Percentiles rank a stretch among this genome's conserved stretches.
Conservation (phyloP, 2,888 invertebrate genomes). For the Mantis religiosa region DNA sequence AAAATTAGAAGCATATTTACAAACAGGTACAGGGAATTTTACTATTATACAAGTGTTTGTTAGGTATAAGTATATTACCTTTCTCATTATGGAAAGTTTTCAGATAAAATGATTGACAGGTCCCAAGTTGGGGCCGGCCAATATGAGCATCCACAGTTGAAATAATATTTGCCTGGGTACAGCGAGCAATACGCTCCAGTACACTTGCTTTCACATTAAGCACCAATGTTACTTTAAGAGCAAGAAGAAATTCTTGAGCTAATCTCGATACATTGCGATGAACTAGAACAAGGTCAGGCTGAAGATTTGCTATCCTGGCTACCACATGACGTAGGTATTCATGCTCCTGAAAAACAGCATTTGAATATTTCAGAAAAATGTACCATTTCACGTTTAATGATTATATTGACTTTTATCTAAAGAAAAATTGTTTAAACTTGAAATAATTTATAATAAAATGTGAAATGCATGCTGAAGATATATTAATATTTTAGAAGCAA, state of each 20-base stretch:
- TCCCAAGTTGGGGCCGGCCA: slow-evolving; percentile 75
- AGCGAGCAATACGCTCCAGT: slow-evolving; percentile 72
- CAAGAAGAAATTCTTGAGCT: slow-evolving; percentile 82
- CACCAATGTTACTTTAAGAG: slow-evolving; percentile 78
- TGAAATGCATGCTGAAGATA: background rate
- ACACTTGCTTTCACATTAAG: slow-evolving; percentile 78
- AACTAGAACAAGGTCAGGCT: slow-evolving; percentile 84
- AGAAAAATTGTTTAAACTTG: no score
- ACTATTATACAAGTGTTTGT: no score
- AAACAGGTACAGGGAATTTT: no score
- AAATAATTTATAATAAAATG: no score
- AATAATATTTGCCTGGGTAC: slow-evolving; percentile 79
- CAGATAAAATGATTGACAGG: slow-evolving; percentile 77
- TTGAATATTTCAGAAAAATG: no score
- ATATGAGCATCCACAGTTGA: slow-evolving; percentile 80
- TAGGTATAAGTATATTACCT: slow-evolving; percentile 40
- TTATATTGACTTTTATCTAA: no score
- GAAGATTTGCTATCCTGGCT: slow-evolving; percentile 75
- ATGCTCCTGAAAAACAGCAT: slow-evolving; percentile 58
- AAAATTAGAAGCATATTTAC: no score
- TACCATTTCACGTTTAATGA: no score
- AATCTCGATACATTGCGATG: slow-evolving; percentile 76
- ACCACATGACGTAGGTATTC: slow-evolving; percentile 83
- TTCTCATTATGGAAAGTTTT: slow-evolving; percentile 51
- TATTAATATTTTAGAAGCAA: no score